phyloP scores from a whole-genome alignment of 2,797 vertebrate genomes.

The Crenichthys baileyi region DNA sequence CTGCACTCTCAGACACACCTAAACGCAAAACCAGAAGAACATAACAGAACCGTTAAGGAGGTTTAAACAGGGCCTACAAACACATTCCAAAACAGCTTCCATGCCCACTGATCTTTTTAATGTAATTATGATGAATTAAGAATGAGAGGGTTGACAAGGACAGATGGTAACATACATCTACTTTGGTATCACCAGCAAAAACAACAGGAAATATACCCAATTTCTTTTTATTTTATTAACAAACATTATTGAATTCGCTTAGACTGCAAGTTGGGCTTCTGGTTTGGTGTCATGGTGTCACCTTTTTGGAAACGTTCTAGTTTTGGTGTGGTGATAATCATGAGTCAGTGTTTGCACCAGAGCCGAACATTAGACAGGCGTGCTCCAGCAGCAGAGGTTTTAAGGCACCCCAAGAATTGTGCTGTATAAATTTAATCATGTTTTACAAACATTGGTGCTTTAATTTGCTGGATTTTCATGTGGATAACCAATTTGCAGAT shows the following conservation, averaged over 20 bases:
- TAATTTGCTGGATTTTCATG: not conserved
- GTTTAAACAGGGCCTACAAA: slow-evolving; percentile 20
- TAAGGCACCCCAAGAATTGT: too few relatives aligned
- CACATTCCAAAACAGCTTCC: slow-evolving; percentile 34
- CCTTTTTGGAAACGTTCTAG: not conserved
- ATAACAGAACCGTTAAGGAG: slow-evolving; percentile 14
- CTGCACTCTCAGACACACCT: slow-evolving; percentile 52
- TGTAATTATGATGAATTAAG: slow-evolving; percentile 21
- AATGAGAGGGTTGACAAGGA: not conserved
- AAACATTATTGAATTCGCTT: not conserved
- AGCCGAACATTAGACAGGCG: not conserved
- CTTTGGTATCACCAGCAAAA: not conserved
- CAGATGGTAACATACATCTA: slow-evolving; percentile 4
- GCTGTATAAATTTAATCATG: not conserved
- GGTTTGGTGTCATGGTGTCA: not conserved
- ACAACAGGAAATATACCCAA: not conserved
- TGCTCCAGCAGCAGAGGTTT: not conserved
- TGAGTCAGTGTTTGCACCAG: not conserved
- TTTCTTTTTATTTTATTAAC: not conserved
- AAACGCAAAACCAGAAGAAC: slow-evolving; percentile 9
- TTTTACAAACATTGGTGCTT: not conserved
- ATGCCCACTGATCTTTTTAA: slow-evolving; percentile 9
- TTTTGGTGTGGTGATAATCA: too few relatives aligned
- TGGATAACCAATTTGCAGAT: not conserved
- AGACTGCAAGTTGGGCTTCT: not conserved